Conservation (phyloP, 2,797 vertebrate species). For the Neomorphus geoffroyi region DNA sequence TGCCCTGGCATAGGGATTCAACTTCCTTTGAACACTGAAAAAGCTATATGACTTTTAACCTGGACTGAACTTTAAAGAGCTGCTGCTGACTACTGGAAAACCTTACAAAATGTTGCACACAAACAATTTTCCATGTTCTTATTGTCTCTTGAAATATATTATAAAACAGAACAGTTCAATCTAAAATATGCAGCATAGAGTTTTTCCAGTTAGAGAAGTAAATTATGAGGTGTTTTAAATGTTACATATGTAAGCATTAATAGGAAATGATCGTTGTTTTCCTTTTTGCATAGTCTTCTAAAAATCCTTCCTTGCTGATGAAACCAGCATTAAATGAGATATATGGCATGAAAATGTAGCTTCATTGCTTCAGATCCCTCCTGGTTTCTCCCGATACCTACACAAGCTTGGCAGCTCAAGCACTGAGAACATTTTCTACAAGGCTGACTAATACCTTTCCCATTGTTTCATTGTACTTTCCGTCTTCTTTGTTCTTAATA, state of each 20-base stretch:
- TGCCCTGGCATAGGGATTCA: not conserved
- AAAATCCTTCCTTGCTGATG: not conserved
- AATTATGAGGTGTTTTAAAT: not conserved
- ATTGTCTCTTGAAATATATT: not conserved
- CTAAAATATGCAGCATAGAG: not conserved
- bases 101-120: not conserved
- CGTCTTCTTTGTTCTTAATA: not conserved
- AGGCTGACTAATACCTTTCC: not conserved
- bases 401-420: not conserved
- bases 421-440: not conserved
- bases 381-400: not conserved
- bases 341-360: not conserved
- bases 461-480: not conserved
- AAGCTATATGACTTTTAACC: not conserved
- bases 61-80: constrained; percentile 34
- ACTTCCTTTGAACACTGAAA: constrained; percentile 29
- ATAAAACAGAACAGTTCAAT: not conserved
- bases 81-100: not conserved
- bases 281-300: not conserved
- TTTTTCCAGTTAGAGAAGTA: not conserved
- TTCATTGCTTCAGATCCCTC: not conserved
- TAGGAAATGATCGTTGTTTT: not conserved
- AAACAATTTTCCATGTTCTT: not conserved
- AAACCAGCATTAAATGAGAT: not conserved
- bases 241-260: not conserved